Base-by-base conservation (phyloP, 2,113 vertebrate species). In the Erinaceus europaeus region DNA sequence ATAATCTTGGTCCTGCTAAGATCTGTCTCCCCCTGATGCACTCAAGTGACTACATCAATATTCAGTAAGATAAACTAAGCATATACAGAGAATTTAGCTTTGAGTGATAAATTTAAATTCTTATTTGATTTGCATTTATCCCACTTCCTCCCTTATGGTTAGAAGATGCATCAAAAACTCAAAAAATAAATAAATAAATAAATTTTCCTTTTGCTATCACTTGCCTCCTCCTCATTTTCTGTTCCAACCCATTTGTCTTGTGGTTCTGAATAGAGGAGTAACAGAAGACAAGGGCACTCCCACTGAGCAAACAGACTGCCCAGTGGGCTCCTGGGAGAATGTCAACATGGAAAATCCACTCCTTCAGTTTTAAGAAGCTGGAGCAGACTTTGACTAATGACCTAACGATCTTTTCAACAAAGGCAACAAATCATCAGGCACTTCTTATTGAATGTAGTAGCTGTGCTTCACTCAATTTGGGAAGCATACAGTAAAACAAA, bases 11-110 rank as follows among this genome's bases (percentile, higher is more conserved):
- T 76, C n/a, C 61, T 55, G 29, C 72, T 50, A 74, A 76, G 83
- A 65, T 86, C 65, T 50, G 61, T 68, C 55, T 80, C 38, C 27
- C 76, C 15, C 2, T n/a, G 53, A 59, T 29, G 5, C n/a, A 85
- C 23, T 74, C 32, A 73, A 83, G 67, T 59, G 72, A 46, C 72
- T 75, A 88, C 12, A 71, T 74, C 65, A 86, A 65, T 76, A 88
- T 88, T 91, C 81, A 92, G 71, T 36, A 67, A 61, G 69, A 57
- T 90, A 86, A 94, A 34, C 0, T 53, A 80, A 94, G 88, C 64
- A 61, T 12, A 74, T 36, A 59, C 13, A 53, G 48, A 71, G 40
- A 91, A 65, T 52, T 34, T 14, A 32, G n/a, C 75, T 80, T 52
- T 68, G 23, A 82, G 38, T 29, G 53, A 77, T 25, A 67, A 25